Conservation (phyloP, 2,888 invertebrate species). For the Tipula vernalis region DNA sequence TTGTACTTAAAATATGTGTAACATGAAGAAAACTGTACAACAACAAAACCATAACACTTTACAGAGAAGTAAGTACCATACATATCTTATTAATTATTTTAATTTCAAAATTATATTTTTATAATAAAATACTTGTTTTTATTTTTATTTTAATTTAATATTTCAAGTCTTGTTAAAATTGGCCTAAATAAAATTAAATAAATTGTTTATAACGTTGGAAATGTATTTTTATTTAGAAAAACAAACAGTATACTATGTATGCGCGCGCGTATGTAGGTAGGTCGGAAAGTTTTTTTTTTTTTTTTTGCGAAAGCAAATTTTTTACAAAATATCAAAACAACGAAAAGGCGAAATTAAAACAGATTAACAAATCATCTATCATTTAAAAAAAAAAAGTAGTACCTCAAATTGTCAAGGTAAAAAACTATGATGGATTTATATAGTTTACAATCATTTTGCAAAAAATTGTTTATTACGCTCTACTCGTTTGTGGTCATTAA, state of each 20-base stretch:
- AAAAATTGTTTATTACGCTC: too few relatives aligned
- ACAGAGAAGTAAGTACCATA: not conserved
- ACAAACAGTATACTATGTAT: not conserved
- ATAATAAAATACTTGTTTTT: not conserved
- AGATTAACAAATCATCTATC: too few relatives aligned
- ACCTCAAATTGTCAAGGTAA: too few relatives aligned
- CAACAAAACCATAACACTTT: not conserved
- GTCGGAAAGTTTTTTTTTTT: not conserved
- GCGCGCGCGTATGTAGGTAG: not conserved
- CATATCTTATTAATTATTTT: not conserved
- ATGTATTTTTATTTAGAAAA: not conserved
- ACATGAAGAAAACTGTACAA: not conserved
- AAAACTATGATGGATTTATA: too few relatives aligned
- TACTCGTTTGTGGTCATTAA: too few relatives aligned
- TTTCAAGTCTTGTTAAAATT: constrained; percentile 4
- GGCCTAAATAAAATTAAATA: not conserved
- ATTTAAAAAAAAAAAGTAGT: too few relatives aligned
- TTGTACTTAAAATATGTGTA: not conserved
- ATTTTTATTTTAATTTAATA: not conserved
- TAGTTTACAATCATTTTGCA: too few relatives aligned
- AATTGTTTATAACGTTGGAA: not conserved
- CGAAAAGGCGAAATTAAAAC: too few relatives aligned
- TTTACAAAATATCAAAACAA: too few relatives aligned
- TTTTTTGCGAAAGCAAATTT: too few relatives aligned
- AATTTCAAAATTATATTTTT: not conserved